Percentiles rank a stretch among this genome's conserved stretches.
phyloP scores from a whole-genome alignment of 2,113 vertebrate species.

The Charadrius vociferus region DNA sequence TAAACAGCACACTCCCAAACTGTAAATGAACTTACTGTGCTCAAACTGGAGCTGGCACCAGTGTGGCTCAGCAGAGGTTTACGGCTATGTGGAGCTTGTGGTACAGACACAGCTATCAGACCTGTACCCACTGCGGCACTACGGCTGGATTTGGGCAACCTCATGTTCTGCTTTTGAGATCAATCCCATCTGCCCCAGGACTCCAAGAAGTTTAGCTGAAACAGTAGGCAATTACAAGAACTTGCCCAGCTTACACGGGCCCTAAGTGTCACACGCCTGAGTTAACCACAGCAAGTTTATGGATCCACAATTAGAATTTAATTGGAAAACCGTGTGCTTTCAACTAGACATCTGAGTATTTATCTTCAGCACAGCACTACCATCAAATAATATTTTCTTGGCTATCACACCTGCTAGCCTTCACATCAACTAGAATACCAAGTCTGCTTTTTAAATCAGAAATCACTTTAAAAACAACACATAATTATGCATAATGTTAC shows the following conservation, averaged over 20 bases:
- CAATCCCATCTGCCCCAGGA: not conserved
- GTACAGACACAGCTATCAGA: not conserved
- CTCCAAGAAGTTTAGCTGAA: not conserved
- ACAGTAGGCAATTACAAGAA: not conserved
- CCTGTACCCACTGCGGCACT: not conserved
- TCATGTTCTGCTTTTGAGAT: not conserved
- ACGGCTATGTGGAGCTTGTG: rapidly evolving
- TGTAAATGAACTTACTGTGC: rapidly evolving
- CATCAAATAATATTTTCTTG: not conserved
- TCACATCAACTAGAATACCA: not conserved
- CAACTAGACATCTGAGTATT: not conserved
- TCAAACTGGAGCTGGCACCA: not conserved
- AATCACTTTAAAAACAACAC: not conserved
- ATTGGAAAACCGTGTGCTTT: not conserved
- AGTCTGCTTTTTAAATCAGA: not conserved
- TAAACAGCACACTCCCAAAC: not conserved
- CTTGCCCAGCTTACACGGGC: not conserved
- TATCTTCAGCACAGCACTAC: not conserved
- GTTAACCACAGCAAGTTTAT: not conserved
- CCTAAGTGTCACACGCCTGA: not conserved
- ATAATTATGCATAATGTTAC: not conserved
- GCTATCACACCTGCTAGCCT: not conserved
- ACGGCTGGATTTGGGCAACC: not conserved
- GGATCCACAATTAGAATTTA: not conserved
- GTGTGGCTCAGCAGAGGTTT: rapidly evolving